These are phyloP conservation scores for Hypocryptadius cinnamomeus DNA, from an alignment of 2,113 vertebrate species.

Conservation along the genomic window DNA sequence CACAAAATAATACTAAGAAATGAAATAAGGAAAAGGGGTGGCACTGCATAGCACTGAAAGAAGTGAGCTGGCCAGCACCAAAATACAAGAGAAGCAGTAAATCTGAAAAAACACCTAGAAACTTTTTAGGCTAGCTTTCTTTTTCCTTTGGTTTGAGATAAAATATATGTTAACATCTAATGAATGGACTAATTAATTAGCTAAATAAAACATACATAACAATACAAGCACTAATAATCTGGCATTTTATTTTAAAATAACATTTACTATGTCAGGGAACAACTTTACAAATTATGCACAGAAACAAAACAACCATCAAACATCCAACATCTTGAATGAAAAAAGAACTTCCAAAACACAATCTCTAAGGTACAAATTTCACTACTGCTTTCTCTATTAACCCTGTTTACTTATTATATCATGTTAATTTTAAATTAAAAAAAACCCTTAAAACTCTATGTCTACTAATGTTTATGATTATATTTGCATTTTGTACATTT, in stretches of 20 bases:
- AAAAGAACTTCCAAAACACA: not conserved
- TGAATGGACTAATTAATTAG: not conserved
- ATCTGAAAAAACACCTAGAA: not conserved
- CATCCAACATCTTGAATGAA: not conserved
- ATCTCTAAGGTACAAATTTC: not conserved
- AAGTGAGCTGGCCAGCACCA: not conserved
- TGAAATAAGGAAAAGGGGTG: not conserved
- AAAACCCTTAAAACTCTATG: fast-evolving
- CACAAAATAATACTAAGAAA: not conserved
- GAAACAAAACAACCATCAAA: not conserved
- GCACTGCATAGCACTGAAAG: not conserved
- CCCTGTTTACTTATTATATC: not conserved
- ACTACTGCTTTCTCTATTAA: not conserved
- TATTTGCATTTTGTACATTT: not conserved
- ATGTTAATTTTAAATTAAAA: not conserved
- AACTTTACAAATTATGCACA: not conserved
- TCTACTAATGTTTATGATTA: not conserved
- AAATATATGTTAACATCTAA: not conserved
- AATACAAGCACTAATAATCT: not conserved
- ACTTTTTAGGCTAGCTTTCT: not conserved
- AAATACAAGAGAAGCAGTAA: not conserved
- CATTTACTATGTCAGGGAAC: not conserved
- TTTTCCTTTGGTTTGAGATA: not conserved
- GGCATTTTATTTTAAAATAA: not conserved
- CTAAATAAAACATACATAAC: not conserved